Base-by-base conservation (phyloP, 2,113 vertebrate species). In the Cyanoramphus novaezelandiae region DNA sequence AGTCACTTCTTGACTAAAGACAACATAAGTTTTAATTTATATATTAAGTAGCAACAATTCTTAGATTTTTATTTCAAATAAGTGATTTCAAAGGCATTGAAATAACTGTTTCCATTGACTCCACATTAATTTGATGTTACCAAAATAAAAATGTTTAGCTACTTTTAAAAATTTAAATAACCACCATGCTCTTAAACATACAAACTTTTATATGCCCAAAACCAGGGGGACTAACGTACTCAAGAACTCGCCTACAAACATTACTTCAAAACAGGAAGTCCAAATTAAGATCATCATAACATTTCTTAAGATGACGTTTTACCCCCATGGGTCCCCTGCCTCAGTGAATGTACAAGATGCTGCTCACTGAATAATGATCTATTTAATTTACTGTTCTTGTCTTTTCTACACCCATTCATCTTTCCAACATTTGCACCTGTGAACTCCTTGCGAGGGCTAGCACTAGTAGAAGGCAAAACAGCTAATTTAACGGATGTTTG, bases 291-390 rank as follows among this genome's bases (percentile, higher is more conserved):
- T 57, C 62, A 89, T 15, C 6, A 13, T 77, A 89, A 20, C 4
- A 37, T 33, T 88, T 86, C 29, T n/a, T 49, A 13, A 13, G 23
- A 86, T 27, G 4, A 39, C 4, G 62, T 67, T 82, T 88, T 64
- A 72, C 17, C 16, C 24, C 35, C 20, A 28, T 0, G 0, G 23
- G 33, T 49, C 43, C 43, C 67, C 10, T 72, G 29, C 31, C 10
- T 87, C 60, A 53, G 17, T 70, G 28, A 89, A 74, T 4, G 11
- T 8, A 35, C 37, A 79, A 16, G 21, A 50, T 3, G 3, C 7
- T 72, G 11, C 31, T 64, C 50, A 39, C 11, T 31, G 10, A 92
- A 37, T 52, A 81, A 39, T 41, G 5, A 87, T 16, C 7, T 35
- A 10, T 11, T 50, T 69, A n/a, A 46, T 50, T 86, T 37, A 57